Conservation (phyloP, 2,797 vertebrate species). For the Crenuchus spilurus region DNA sequence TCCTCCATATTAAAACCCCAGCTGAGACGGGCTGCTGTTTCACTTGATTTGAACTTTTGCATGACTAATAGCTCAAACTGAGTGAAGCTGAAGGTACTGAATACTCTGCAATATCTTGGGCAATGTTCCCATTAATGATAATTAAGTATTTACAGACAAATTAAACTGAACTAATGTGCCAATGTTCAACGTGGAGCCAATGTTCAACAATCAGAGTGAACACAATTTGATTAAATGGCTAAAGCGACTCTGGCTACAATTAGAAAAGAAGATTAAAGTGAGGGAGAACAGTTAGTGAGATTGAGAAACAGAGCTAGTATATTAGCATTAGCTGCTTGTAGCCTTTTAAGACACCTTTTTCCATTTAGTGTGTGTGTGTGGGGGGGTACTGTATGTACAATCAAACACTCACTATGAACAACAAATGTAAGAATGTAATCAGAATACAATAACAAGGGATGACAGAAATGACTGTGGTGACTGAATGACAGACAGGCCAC, state of each 20-base stretch:
- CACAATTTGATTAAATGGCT: constrained; percentile 17
- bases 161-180: constrained; percentile 25
- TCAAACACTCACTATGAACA: too few relatives aligned
- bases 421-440: too few relatives aligned
- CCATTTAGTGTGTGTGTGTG: constrained; percentile 7
- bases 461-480: too few relatives aligned
- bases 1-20: constrained; percentile 10
- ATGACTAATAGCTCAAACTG: constrained; percentile 4
- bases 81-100: constrained; percentile 14
- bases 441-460: too few relatives aligned
- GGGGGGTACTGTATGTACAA: too few relatives aligned
- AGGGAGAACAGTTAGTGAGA: neutral
- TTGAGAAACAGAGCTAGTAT: neutral
- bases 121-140: constrained; percentile 28
- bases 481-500: too few relatives aligned
- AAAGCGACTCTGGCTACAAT: neutral
- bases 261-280: neutral
- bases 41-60: constrained; percentile 19
- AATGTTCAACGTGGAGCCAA: constrained; percentile 13
- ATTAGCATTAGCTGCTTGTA: too few relatives aligned
- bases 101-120: constrained; percentile 1
- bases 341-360: too few relatives aligned
- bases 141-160: constrained; percentile 46
- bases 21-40: constrained; percentile 3
- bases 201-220: constrained; percentile 23